Conservation (phyloP, 2,888 invertebrate genomes). For the Folsomia manolachei region DNA sequence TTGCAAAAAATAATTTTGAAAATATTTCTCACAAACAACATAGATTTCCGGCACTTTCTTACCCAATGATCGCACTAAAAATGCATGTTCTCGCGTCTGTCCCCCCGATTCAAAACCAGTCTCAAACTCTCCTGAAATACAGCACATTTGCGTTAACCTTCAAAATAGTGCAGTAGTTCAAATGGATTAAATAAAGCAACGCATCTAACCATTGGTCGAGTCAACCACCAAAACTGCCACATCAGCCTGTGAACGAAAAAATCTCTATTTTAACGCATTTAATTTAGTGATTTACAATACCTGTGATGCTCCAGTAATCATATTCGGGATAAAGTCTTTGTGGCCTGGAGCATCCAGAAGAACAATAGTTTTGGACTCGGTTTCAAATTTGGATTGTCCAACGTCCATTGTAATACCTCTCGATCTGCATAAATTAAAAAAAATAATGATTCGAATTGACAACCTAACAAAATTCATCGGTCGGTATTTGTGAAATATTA, state of each 20-base stretch:
- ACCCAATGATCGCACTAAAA: constrained; percentile 78
- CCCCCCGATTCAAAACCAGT: constrained; percentile 98
- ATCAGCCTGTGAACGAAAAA: constrained; percentile 99
- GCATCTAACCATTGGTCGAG: constrained; percentile 77
- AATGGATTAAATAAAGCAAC: no score
- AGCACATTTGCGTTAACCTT: no score
- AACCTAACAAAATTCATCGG: no score
- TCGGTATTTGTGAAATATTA: no score
- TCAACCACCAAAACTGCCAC: constrained; percentile 95
- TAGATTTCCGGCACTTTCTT: no score
- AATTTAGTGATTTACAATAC: no score
- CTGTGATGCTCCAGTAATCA: constrained; percentile 98
- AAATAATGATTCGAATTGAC: constrained; percentile 9
- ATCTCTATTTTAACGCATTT: no score
- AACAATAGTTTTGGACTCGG: constrained; percentile 72
- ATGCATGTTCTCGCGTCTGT: constrained; percentile 94
- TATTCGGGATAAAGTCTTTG: constrained; percentile 98
- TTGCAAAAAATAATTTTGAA: constrained; percentile 21
- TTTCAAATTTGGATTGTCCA: constrained; percentile 88
- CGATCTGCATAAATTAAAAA: constrained; percentile 59
- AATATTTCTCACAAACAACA: no score
- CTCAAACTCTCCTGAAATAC: constrained; percentile 99
- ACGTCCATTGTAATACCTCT: constrained; percentile 99
- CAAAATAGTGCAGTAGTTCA: no score
- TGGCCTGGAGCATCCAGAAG: constrained; percentile 98